Base-by-base conservation (phyloP, 2,888 invertebrate species). In the Chrysopilus asiliformis region DNA sequence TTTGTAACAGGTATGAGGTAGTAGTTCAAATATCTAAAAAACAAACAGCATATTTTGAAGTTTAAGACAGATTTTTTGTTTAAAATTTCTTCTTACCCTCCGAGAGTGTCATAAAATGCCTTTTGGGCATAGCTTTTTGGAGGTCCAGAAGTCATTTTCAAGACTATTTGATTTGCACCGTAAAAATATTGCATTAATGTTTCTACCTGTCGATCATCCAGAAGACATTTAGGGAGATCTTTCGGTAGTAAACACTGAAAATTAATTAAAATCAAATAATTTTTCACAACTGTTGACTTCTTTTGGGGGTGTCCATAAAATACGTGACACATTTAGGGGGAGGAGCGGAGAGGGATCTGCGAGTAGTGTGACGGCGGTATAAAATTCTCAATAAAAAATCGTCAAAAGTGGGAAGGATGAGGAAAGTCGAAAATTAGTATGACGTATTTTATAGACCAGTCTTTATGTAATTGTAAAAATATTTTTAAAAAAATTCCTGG, bases 81-180 rank as follows among this genome's bases (percentile, higher is more conserved):
- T 5, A 26, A 26, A 26, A 26, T 10, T 17, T 30, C 8, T 30
- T 14, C 20, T 42, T 44, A 50, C 50, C 61, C 58, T 17, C 63
- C 63, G 14, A 63, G 15, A 3, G 55, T 47, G 43, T 63, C 63
- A 37, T 56, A 62, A 40, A 56, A 57, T 4, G 58, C 56, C 18
- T 48, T 50, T 33, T 57, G 50, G 1, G 49, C 38, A 14, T 55
- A 25, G 2, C 43, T 36, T n/a, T 48, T 47, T 1, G 49, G 40
- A 3, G 44, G 42, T 1, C 44, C 36, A 4, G 49, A 43, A 3
- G 49, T 42, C 45, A 51, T 51, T 10, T 40, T 46, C 4, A 51
- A 44, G 5, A 62, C 46, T 2, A 57, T 42, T 36, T 55, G 51
- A 26, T 56, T 57, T 3, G 54, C 52, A 10, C 44, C 46, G 29